Evolutionary conservation across 2,888 invertebrate species (phyloP).

Genomic region (Drosophila aldrichi): DNA sequence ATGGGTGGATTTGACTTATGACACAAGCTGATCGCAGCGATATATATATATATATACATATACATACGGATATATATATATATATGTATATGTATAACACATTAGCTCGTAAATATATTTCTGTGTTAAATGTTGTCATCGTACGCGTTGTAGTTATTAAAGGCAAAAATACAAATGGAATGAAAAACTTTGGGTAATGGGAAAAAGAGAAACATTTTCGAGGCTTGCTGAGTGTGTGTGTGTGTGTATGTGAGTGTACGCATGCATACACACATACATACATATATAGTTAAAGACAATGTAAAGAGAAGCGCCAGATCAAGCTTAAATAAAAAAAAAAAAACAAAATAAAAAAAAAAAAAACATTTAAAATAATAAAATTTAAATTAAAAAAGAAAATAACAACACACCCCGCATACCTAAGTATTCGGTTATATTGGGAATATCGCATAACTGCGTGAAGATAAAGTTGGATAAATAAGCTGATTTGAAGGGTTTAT

Average conservation of each 20-base stretch:
- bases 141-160: conserved; percentile 81
- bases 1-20: conserved; percentile 18
- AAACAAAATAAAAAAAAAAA: conserved; percentile 8
- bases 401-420: conserved; percentile 12
- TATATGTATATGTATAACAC: conserved; percentile 46
- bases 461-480: conserved; percentile 21
- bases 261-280: conserved; percentile 41
- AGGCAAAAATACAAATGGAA: conserved; percentile 39
- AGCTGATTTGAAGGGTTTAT: conserved; percentile 37
- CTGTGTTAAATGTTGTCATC: conserved; percentile 83
- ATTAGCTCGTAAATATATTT: conserved; percentile 79
- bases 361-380: conserved; percentile 23
- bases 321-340: conserved; percentile 29
- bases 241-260: neutral
- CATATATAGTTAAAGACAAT: conserved; percentile 68
- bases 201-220: neutral
- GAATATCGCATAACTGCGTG: conserved; percentile 20
- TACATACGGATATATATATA: conserved; percentile 36
- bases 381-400: conserved; percentile 3
- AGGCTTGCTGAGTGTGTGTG: conserved; percentile 3
- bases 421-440: conserved; percentile 35
- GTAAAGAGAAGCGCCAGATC: conserved; percentile 55
- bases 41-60: conserved; percentile 51
- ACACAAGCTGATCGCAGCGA: conserved; percentile 34
- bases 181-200: conserved; percentile 21